phyloP scores from a whole-genome alignment of 2,797 vertebrate species.

The Trematomus bernacchii region DNA sequence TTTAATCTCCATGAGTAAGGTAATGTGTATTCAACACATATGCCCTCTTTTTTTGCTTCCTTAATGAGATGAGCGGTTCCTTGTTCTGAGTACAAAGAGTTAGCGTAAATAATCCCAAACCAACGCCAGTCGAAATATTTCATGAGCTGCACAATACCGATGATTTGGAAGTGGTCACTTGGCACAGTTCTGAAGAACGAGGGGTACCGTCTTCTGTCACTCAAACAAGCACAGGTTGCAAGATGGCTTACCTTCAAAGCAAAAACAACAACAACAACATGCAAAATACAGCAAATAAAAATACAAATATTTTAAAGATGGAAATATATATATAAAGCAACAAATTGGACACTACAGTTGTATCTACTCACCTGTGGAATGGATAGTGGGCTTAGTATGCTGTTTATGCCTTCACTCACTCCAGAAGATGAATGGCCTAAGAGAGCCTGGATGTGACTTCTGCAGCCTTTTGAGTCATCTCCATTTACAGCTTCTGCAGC shows the following conservation, averaged over 20 bases:
- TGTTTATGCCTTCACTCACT: constrained; percentile 63
- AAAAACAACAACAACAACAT: constrained; percentile 12
- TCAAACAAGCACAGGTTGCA: constrained; percentile 74
- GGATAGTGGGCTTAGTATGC: constrained; percentile 56
- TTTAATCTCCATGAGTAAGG: not conserved
- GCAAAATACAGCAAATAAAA: not conserved
- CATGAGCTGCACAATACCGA: constrained; percentile 72
- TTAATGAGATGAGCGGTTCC: constrained; percentile 53
- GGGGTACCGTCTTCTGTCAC: constrained; percentile 65
- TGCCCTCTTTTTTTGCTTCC: constrained; percentile 59
- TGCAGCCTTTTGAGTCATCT: constrained; percentile 41
- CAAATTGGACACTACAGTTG: not conserved
- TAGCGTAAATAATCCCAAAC: constrained; percentile 67
- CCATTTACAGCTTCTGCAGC: constrained; percentile 66
- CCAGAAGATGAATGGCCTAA: constrained; percentile 77
- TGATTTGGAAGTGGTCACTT: constrained; percentile 72
- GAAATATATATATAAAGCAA: not conserved
- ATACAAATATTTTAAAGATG: not conserved
- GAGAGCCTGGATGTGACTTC: constrained; percentile 60
- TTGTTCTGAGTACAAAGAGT: constrained; percentile 40
- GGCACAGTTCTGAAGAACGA: constrained; percentile 78
- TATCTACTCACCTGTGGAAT: constrained; percentile 72
- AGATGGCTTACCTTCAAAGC: constrained; percentile 64
- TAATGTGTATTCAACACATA: constrained; percentile 74
- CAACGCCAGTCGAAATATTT: constrained; percentile 79